These are phyloP conservation scores for Phlogophora meticulosa DNA, from an alignment of 2,888 invertebrate species.

Conservation along the genomic window DNA sequence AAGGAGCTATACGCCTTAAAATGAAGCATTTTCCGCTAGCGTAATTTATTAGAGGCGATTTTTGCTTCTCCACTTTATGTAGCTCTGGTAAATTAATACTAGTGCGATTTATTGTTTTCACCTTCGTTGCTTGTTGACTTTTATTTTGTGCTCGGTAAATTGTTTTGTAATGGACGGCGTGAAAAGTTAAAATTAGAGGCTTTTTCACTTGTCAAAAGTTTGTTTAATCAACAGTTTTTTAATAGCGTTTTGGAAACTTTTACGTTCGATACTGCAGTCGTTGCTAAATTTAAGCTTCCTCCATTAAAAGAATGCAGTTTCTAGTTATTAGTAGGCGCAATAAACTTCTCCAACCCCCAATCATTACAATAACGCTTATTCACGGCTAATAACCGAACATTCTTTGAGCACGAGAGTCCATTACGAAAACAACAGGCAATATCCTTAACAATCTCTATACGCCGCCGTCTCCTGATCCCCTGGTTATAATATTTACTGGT, in stretches of 20 bases:
- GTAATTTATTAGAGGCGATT: conserved; percentile 79
- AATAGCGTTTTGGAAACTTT: neutral
- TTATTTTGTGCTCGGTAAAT: conserved; percentile 41
- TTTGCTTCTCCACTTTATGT: conserved; percentile 73
- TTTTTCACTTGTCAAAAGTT: conserved; percentile 9
- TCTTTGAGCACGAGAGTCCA: conserved; percentile 63
- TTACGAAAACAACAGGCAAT: conserved; percentile 70
- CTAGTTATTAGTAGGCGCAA: conserved; percentile 15
- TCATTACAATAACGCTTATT: conserved; percentile 63
- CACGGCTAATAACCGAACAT: conserved; percentile 61
- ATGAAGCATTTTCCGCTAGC: conserved; percentile 82
- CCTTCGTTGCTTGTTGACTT: conserved; percentile 50
- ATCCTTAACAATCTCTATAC: conserved; percentile 69
- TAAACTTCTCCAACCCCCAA: neutral
- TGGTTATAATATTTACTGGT: conserved; percentile 87
- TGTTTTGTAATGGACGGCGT: conserved; percentile 27
- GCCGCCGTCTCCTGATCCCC: conserved; percentile 79
- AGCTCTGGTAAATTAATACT: conserved; percentile 70
- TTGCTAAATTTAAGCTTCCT: neutral
- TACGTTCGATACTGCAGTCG: neutral
- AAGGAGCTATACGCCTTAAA: conserved; percentile 85
- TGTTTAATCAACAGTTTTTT: neutral
- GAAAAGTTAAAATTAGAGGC: conserved; percentile 22
- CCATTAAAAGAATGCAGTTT: conserved; percentile 2
- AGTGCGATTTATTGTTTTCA: conserved; percentile 60